Conservation (phyloP, 92 coral and sea anemone species). For the Nematostella vectensis region DNA sequence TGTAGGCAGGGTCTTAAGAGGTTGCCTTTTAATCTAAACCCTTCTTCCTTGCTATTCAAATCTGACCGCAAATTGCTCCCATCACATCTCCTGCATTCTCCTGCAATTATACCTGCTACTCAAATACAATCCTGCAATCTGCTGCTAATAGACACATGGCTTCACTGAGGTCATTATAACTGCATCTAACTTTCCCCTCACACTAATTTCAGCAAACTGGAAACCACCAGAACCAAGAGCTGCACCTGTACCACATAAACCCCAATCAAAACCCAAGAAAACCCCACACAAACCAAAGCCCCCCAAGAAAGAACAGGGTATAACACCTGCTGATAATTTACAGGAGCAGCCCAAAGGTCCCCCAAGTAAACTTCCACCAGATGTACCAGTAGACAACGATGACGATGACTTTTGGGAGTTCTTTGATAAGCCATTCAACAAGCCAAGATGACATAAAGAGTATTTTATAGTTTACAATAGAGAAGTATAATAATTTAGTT, state of each 20-base stretch:
- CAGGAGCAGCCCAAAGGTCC: constrained; percentile 23
- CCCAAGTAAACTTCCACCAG: constrained; percentile 25
- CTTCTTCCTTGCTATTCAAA: too few species aligned
- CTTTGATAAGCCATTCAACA: constrained; percentile 82
- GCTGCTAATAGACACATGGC: too few species aligned
- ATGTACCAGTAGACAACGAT: constrained; percentile 20
- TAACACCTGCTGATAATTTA: constrained; percentile 17
- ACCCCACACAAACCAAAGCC: constrained; percentile 38
- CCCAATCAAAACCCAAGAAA: constrained; percentile 60
- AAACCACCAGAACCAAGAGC: constrained; percentile 27
- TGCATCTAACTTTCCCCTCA: too few species aligned
- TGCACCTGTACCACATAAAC: constrained; percentile 23
- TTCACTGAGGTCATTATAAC: too few species aligned
- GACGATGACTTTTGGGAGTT: constrained; percentile 94
- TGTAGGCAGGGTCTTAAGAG: too few species aligned
- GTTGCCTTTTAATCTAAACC: too few species aligned
- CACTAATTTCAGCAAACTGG: constrained; percentile 48
- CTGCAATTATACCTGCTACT: too few species aligned
- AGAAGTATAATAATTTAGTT: background rate
- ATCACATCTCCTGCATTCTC: too few species aligned
- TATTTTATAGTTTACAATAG: background rate
- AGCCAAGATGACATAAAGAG: constrained; percentile 17
- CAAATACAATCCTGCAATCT: too few species aligned
- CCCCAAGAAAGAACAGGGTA: constrained; percentile 16
- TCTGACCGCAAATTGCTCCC: too few species aligned